A percentile compares a stretch with the other conserved stretches of the same genome.
Evolutionary conservation across 2,113 vertebrate genomes (phyloP).

Genomic region (Pachycephala philippinensis): DNA sequence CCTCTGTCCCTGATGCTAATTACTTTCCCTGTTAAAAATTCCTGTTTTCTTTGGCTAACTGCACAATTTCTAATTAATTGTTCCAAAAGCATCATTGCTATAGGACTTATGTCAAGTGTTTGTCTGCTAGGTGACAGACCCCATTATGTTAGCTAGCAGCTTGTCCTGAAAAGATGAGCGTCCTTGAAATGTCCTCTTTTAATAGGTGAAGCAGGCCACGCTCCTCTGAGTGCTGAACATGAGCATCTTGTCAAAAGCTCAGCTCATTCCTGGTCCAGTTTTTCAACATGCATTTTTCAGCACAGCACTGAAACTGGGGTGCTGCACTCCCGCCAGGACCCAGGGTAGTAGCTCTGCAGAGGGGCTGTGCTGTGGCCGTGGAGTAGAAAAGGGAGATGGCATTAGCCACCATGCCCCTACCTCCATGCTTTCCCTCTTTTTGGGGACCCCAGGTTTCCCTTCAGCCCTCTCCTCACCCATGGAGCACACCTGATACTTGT

Average conservation of each 20-base stretch:
- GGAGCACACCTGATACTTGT: background rate
- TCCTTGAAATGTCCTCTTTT: background rate
- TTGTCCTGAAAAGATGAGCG: background rate
- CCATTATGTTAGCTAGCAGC: background rate
- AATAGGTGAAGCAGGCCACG: background rate
- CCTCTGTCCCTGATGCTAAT: background rate
- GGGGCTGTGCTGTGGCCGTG: background rate
- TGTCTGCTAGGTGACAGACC: background rate
- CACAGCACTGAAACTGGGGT: background rate
- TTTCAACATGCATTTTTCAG: background rate
- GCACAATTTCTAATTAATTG: background rate
- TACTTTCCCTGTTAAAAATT: background rate
- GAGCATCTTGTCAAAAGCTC: background rate
- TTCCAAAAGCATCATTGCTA: background rate
- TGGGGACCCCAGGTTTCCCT: background rate
- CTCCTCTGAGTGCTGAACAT: rapidly evolving
- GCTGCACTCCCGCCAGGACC: background rate
- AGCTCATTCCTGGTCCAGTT: background rate
- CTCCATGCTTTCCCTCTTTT: background rate
- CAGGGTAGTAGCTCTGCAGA: background rate
- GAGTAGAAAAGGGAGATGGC: background rate
- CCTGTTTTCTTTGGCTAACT: background rate
- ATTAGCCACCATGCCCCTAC: background rate
- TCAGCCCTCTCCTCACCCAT: background rate
- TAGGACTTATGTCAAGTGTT: background rate